A percentile compares a stretch with the other conserved stretches of the same genome.
Conservation (phyloP, 1,140 invertebrate genomes). For the Thrips palmi region DNA sequence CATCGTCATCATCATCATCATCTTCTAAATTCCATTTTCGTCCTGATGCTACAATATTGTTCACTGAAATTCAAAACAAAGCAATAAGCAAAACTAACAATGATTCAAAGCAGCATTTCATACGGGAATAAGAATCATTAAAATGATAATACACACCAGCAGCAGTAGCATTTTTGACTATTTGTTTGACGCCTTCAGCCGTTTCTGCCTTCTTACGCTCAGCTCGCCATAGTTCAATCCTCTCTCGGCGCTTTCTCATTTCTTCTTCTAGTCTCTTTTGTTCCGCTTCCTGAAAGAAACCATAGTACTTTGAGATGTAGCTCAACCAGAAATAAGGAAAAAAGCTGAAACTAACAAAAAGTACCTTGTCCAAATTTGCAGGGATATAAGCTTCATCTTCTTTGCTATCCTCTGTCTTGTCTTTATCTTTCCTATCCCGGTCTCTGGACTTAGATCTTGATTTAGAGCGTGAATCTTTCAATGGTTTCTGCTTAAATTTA, state of each 20-base stretch:
- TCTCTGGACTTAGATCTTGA: conserved; percentile 27
- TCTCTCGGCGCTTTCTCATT: conserved; percentile 89
- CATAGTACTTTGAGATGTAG: conserved; percentile 7
- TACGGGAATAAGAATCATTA: neutral
- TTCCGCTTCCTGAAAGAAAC: conserved; percentile 47
- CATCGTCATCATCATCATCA: conserved; percentile 61
- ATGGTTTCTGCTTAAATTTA: conserved; percentile 22
- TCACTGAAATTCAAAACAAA: conserved; percentile 18
- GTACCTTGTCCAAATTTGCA: conserved; percentile 52
- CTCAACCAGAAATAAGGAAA: conserved; percentile 5
- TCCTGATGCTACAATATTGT: conserved; percentile 33
- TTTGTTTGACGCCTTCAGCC: conserved; percentile 57
- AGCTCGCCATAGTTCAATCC: conserved; percentile 81
- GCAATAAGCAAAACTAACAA: neutral
- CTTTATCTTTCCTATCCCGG: conserved; percentile 28
- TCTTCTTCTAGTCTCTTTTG: conserved; percentile 80
- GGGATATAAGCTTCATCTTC: conserved; percentile 43
- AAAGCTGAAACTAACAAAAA: conserved; percentile 9
- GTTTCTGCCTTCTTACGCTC: conserved; percentile 73
- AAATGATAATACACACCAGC: conserved; percentile 5
- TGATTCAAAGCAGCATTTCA: neutral
- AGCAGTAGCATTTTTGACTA: conserved; percentile 30
- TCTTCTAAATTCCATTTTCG: conserved; percentile 90
- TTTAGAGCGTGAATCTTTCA: conserved; percentile 24
- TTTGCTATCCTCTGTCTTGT: conserved; percentile 35